Percentiles rank a stretch among this genome's conserved stretches.
Evolutionary conservation across 2,113 vertebrate genomes (phyloP).

Genomic region (Rallus limicola): DNA sequence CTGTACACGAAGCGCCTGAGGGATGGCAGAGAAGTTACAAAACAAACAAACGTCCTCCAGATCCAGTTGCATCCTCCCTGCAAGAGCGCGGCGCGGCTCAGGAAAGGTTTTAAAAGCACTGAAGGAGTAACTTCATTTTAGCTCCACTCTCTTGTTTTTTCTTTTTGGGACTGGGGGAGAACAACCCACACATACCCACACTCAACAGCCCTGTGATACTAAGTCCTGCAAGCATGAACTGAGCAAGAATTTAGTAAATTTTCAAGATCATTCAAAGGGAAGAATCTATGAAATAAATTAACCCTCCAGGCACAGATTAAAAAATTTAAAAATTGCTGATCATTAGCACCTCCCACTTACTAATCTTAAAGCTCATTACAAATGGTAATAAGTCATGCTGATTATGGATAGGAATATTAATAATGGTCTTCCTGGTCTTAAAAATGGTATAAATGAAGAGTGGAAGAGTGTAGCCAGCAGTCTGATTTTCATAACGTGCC

Average conservation of each 20-base stretch:
- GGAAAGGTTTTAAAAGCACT: not conserved
- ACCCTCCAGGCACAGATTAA: not conserved
- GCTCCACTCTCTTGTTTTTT: not conserved
- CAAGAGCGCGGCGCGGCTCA: rapidly evolving
- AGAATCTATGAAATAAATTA: not conserved
- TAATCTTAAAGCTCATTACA: constrained; percentile 19
- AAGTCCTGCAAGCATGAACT: not conserved
- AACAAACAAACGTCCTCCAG: not conserved
- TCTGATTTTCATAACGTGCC: constrained; percentile 7
- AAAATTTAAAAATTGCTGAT: not conserved
- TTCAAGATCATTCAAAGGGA: not conserved
- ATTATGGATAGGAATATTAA: not conserved
- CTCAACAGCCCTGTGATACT: not conserved
- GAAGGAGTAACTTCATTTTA: not conserved
- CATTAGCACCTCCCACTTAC: not conserved
- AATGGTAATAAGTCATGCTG: not conserved
- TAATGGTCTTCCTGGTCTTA: not conserved
- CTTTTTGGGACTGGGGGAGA: not conserved
- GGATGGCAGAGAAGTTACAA: not conserved
- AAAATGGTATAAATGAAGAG: not conserved
- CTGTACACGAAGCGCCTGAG: not conserved
- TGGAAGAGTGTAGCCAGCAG: not conserved
- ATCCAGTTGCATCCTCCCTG: not conserved
- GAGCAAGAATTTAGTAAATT: not conserved
- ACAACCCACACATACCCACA: rapidly evolving